Conservation (phyloP, 2,888 invertebrate genomes). For the Philhelius pedissequus region DNA sequence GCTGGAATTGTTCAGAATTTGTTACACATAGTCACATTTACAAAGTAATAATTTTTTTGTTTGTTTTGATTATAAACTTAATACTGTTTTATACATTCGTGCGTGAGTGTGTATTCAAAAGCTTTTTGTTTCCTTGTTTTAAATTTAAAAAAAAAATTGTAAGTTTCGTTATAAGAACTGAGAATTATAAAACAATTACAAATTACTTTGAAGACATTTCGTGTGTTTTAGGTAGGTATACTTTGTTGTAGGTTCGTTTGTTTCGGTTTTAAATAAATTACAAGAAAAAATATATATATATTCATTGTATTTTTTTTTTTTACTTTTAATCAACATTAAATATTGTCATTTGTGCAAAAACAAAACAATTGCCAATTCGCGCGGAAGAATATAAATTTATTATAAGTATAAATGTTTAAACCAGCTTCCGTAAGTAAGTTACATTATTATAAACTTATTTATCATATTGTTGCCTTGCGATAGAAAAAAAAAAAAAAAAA, state of each 20-base stretch:
- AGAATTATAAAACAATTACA: background rate
- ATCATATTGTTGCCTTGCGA: background rate
- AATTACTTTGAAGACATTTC: conserved; percentile 31
- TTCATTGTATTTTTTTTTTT: background rate
- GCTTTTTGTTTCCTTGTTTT: background rate
- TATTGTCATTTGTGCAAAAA: conserved; percentile 54
- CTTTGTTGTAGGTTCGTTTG: background rate
- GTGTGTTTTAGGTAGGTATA: conserved; percentile 15
- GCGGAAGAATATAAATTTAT: conserved; percentile 56
- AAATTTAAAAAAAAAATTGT: background rate
- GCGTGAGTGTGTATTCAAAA: conserved; percentile 19
- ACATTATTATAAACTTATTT: conserved; percentile 3
- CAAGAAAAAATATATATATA: conserved; percentile 13
- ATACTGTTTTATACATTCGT: conserved; percentile 59
- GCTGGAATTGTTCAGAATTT: conserved; percentile 15
- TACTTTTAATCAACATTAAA: conserved; percentile 34
- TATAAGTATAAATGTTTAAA: conserved; percentile 42
- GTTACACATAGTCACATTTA: conserved; percentile 27
- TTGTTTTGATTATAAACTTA: conserved; percentile 27
- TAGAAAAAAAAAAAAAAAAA: background rate
- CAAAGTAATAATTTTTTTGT: background rate
- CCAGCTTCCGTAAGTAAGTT: conserved; percentile 48
- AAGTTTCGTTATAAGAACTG: background rate
- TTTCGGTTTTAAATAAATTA: conserved; percentile 12
- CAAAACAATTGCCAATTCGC: conserved; percentile 4